Evolutionary conservation across 2,888 invertebrate species (phyloP).

Genomic region (Cosmia pyralina): DNA sequence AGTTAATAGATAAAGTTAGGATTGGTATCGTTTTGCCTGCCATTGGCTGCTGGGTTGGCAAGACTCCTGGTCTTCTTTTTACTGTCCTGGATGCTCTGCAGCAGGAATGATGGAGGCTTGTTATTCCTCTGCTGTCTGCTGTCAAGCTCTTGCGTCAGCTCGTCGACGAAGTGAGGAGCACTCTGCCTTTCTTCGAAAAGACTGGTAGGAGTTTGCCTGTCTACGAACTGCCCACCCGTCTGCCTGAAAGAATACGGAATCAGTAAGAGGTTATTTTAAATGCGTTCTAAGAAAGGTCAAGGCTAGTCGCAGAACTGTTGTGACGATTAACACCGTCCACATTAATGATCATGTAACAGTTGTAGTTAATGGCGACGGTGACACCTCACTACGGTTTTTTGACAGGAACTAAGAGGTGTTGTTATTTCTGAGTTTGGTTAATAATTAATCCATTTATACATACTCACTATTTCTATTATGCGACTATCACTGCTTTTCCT

Average conservation of each 20-base stretch:
- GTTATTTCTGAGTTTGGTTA: too few species aligned
- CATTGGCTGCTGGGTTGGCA: slow-evolving; percentile 75
- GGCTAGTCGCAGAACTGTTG: neutral
- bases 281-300: neutral
- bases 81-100: slow-evolving; percentile 85
- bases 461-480: too few species aligned
- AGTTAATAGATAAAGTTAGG: slow-evolving; percentile 86
- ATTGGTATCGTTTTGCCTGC: slow-evolving; percentile 83
- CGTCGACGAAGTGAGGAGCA: slow-evolving; percentile 80
- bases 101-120: slow-evolving; percentile 82
- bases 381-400: too few species aligned
- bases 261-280: slow-evolving; percentile 24
- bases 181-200: slow-evolving; percentile 36
- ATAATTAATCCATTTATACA: too few species aligned
- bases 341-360: too few species aligned
- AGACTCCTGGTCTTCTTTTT: slow-evolving; percentile 76
- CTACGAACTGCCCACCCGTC: slow-evolving; percentile 88
- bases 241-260: slow-evolving; percentile 81
- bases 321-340: too few species aligned
- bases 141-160: slow-evolving; percentile 82
- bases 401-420: too few species aligned
- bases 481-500: too few species aligned
- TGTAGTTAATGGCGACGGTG: too few species aligned
- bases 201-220: slow-evolving; percentile 54
- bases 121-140: slow-evolving; percentile 73